A percentile compares a stretch with the other conserved stretches of the same genome.
phyloP scores from a whole-genome alignment of 2,888 invertebrate species.

The Scaptomyza cyrtandrae region DNA sequence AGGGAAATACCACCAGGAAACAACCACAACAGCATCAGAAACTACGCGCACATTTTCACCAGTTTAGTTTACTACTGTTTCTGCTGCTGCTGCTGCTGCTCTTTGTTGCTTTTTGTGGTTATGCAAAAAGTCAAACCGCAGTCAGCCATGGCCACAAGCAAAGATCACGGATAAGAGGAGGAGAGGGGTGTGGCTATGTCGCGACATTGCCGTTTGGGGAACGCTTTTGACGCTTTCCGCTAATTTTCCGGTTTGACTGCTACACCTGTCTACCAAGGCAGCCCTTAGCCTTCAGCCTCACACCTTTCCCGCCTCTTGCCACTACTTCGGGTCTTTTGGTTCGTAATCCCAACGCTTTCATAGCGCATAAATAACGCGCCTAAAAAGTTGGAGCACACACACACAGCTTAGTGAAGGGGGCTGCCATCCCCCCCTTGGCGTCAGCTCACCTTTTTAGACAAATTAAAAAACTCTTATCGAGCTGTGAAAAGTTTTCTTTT shows the following conservation, averaged over 20 bases:
- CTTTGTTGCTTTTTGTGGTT: conserved; percentile 54
- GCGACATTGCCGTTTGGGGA: conserved; percentile 77
- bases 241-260: conserved; percentile 79
- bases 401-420: not conserved
- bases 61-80: conserved; percentile 38
- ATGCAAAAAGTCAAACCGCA: conserved; percentile 61
- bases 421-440: not conserved
- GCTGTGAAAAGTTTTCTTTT: conserved; percentile 67
- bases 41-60: conserved; percentile 73
- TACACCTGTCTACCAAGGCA: conserved; percentile 66
- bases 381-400: conserved; percentile 55
- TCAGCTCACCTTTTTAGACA: conserved; percentile 68
- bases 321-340: conserved; percentile 35
- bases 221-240: conserved; percentile 79
- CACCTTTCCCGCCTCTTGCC: conserved; percentile 14
- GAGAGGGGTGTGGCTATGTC: conserved; percentile 38
- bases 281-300: conserved; percentile 18
- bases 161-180: not conserved
- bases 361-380: conserved; percentile 78
- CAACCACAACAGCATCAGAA: conserved; percentile 54
- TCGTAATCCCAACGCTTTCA: conserved; percentile 74
- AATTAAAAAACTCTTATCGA: conserved; percentile 79
- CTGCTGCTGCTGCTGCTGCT: conserved; percentile 10
- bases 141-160: conserved; percentile 9
- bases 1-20: conserved; percentile 14